Base-by-base conservation (phyloP, 2,797 vertebrate species). In the Peromyscus attwateri region DNA sequence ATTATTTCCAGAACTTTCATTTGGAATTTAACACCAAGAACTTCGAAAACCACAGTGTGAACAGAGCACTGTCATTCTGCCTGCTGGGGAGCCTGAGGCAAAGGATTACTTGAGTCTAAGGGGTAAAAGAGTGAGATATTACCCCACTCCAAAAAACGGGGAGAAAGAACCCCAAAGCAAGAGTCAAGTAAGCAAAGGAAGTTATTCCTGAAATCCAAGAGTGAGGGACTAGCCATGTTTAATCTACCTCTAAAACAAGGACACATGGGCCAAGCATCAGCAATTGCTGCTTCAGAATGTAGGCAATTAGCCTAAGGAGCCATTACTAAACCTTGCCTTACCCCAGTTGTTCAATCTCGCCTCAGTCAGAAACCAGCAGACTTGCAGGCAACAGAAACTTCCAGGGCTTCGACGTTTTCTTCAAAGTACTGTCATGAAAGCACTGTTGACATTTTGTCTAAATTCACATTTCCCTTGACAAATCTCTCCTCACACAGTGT, bases 291-390 rank as follows among this genome's bases (percentile, higher is more conserved):
- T 76, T 92, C 34, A 68, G 62, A 92, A 87, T 5, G 79, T 27
- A 49, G 17, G 3, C 21, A 62, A 66, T 88, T 89, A 57, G 76
- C 16, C 21, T 64, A 43, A 92, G 19, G 31, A 46, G 3, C 21
- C 16, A 81, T 19, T 0, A 4, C 27, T 25, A 1, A 34, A 12
- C 14, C 46, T 1, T 3, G 0, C 1, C 9, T 25, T 0, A 34
- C 3, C 0, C 21, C 1, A 40, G 4, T 40, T 29, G 23, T 27
- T 91, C 21, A 3, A 16, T 13, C 11, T 52, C 31, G 27, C 2
- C 1, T 37, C 14, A 29, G 1, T 70, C 71, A 12, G 52, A 75
- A 90, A 13, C 37, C 12, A n/a, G 4, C 4, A 23, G 27, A 14
- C 57, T 66, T 64, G 23, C 0, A 55, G 55, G 43, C 3, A 82